Base-by-base conservation (phyloP, 1,140 invertebrate species). In the Microplitis demolitor region DNA sequence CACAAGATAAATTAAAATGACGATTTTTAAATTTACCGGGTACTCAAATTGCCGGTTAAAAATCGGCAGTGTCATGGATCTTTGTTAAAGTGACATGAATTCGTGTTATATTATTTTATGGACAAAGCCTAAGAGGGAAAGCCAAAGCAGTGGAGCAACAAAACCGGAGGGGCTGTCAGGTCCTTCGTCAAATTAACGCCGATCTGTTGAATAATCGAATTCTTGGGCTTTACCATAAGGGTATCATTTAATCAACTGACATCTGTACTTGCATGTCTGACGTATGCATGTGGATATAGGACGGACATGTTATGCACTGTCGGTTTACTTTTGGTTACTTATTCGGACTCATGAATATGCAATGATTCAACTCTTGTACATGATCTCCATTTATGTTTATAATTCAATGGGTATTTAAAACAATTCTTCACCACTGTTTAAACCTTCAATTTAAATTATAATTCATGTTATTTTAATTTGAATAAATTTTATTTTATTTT, bases 141-240 rank as follows among this genome's bases (percentile, higher is more conserved):
- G 66, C 34, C 45, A 16, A 66, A n/a, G n/a, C 24, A 24, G 24
- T 24, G 24, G 24, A 24, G 24, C 24, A 24, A 24, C 24, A 24
- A 24, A 24, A 24, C 24, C 24, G 24, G 24, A 24, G 24, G 24
- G 24, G 45, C 24, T 67, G 66, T 67, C 66, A 67, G 8, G 50
- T 54, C 66, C 13, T 54, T 50, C 45, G 62, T 54, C 66, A 67
- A 67, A 67, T 67, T 67, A 67, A 67, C 66, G 50, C 16, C 3
- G 24, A 58, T 16, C 9, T 54, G 14, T 31, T n/a, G 14, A n/a
- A 54, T n/a, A 58, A 58, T 31, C 14, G 56, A 58, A 58, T 58
- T 58, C 14, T 58, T 58, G 4, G 4, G 24, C 8, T 58, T 9
- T 16, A 58, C 5, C 4, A 9, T 24, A 4, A 9, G 24, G 16